These are phyloP conservation scores for Colistium nudipinnis DNA, from an alignment of 2,113 vertebrate genomes.

Conservation along the genomic window DNA sequence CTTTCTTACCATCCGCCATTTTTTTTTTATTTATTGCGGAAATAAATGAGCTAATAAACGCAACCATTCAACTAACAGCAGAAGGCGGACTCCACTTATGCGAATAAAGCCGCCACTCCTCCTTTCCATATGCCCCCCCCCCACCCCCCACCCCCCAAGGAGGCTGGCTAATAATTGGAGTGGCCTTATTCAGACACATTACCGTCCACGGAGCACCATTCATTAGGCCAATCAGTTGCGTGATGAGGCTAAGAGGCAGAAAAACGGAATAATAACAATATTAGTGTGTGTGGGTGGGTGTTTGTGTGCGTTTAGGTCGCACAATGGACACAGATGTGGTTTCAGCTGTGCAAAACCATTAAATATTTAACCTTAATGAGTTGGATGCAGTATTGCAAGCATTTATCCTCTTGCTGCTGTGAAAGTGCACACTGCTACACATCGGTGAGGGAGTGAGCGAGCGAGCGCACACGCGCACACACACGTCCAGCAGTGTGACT, in stretches of 20 bases:
- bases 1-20: too few relatives aligned
- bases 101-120: background rate
- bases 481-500: constrained; percentile 53
- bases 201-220: constrained; percentile 56
- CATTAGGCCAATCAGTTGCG: constrained; percentile 65
- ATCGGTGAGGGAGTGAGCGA: background rate
- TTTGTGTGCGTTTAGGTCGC: background rate
- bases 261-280: constrained; percentile 38
- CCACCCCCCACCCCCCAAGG: background rate
- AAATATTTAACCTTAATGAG: constrained; percentile 65
- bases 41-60: too few relatives aligned
- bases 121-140: background rate
- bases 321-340: constrained; percentile 58
- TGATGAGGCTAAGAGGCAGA: constrained; percentile 54
- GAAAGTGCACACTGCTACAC: background rate
- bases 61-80: background rate
- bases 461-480: background rate
- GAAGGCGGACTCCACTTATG: background rate
- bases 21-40: too few relatives aligned
- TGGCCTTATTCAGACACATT: constrained; percentile 62
- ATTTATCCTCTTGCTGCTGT: constrained; percentile 34
- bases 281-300: constrained; percentile 5
- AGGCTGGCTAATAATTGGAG: constrained; percentile 47
- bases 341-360: constrained; percentile 63
- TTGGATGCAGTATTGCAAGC: constrained; percentile 38